Evolutionary conservation across 1,140 invertebrate genomes (phyloP).

Genomic region (Bombus sylvicola): DNA sequence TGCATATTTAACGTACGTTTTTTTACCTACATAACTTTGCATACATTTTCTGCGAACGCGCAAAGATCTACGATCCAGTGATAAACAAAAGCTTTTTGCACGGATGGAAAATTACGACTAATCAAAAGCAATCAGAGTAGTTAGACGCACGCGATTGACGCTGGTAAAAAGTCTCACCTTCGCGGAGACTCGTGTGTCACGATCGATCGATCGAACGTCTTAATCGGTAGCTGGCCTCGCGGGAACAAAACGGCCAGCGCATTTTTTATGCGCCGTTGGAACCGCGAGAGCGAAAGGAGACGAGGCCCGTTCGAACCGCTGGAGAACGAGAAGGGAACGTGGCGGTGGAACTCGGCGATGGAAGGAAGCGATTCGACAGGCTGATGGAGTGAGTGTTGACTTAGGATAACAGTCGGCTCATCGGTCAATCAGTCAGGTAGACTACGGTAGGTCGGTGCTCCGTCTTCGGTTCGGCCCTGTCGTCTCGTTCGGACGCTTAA

Average conservation of each 20-base stretch:
- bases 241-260: background rate
- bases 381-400: conserved; percentile 83
- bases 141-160: background rate
- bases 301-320: background rate
- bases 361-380: conserved; percentile 69
- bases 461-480: conserved; percentile 75
- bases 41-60: too few species aligned
- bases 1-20: too few species aligned
- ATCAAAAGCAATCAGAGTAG: too few species aligned
- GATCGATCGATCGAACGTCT: conserved; percentile 22
- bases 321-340: conserved; percentile 28
- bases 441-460: conserved; percentile 75
- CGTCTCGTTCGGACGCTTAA: conserved; percentile 74
- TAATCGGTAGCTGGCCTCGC: conserved; percentile 2
- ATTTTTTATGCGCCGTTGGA: conserved; percentile 37
- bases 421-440: conserved; percentile 83
- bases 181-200: background rate
- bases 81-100: too few species aligned
- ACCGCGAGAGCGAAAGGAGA: background rate
- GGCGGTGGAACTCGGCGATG: conserved; percentile 40
- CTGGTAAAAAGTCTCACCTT: background rate
- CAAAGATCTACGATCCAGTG: too few species aligned
- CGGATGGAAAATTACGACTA: too few species aligned
- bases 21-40: too few species aligned
- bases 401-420: conserved; percentile 83